Percentiles rank a stretch among this genome's conserved stretches.
Conservation (phyloP, 2,113 vertebrate genomes). For the Arizona elegans region DNA sequence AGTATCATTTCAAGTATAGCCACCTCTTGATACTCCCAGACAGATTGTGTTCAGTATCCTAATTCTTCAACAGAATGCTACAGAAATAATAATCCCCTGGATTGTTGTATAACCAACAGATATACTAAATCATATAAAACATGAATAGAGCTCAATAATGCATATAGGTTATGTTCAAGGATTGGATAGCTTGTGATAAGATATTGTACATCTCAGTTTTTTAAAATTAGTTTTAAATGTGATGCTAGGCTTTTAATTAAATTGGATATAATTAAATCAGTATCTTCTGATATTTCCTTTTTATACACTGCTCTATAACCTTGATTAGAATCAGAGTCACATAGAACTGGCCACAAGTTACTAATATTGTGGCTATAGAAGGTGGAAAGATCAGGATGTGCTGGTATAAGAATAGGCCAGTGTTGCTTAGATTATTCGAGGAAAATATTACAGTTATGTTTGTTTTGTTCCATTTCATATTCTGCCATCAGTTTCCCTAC, state of each 20-base stretch:
- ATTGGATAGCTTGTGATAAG: not conserved
- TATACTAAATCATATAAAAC: slow-evolving; percentile 19
- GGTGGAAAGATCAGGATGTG: slow-evolving; percentile 16
- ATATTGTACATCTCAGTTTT: not conserved
- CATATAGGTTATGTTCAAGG: accelerated
- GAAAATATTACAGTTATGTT: not conserved
- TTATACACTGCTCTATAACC: slow-evolving; percentile 14
- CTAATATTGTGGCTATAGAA: not conserved
- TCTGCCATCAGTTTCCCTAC: not conserved
- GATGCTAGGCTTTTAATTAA: slow-evolving; percentile 29
- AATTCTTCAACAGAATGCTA: slow-evolving; percentile 52
- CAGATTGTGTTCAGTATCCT: slow-evolving; percentile 56
- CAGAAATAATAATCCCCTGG: slow-evolving; percentile 39
- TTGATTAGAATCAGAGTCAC: slow-evolving; percentile 12
- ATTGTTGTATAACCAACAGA: too few relatives aligned
- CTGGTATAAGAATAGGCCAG: not conserved
- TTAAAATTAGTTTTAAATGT: not conserved
- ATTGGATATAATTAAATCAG: slow-evolving; percentile 27
- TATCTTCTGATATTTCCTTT: slow-evolving; percentile 14
- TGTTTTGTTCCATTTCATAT: not conserved
- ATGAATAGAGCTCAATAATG: not conserved
- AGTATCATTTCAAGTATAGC: not conserved
- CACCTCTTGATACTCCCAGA: slow-evolving; percentile 28
- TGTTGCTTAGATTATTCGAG: not conserved
- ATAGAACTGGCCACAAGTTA: not conserved